Base-by-base conservation (phyloP, 1,140 invertebrate species). In the Chironomus tepperi region DNA sequence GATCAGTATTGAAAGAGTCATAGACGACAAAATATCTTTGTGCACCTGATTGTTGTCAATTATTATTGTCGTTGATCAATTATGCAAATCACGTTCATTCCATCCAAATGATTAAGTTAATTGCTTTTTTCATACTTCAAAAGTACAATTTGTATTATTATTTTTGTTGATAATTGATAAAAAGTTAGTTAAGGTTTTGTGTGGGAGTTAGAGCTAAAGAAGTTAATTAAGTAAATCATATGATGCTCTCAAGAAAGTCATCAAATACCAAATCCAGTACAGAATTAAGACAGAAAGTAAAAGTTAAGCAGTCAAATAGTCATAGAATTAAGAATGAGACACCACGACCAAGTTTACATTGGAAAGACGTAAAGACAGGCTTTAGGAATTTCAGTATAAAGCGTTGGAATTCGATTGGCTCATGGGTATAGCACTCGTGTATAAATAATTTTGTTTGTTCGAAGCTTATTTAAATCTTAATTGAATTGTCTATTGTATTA, bases 31-130 rank as follows among this genome's bases (percentile, higher is more conserved):
- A 70, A 70, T 21, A 70, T 70, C 65, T n/a, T 21, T 70, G n/a
- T 70, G 65, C 65, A 70, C 73, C 73, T 21, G 67, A 75, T 67
- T 75, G 75, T 73, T 57, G 47, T 57, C 47, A 57, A 74, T 76
- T 42, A 42, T 73, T 43, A 16, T 7, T 18, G 43, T 34, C 21
- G 47, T 64, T 70, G 5, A 70, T 70, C 19, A 9, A 70, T 19
- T 70, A 70, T 70, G 65, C 65, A 70, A 18, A 70, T 70, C 65
- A 70, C 65, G 65, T 70, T 70, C 18, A 16, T 15, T 9, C 19
- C 24, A 34, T 70, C 19, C 12, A 18, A 16, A 70, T 12, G 47
- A 12, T 8, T 67, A 10, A 70, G 16, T 18, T 70, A 70, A 70
- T 70, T 70, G 65, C 65, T 19, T 67, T 57, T 57, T 57, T 34